Conservation (phyloP, 2,888 invertebrate genomes). For the Drosophila rellima region DNA sequence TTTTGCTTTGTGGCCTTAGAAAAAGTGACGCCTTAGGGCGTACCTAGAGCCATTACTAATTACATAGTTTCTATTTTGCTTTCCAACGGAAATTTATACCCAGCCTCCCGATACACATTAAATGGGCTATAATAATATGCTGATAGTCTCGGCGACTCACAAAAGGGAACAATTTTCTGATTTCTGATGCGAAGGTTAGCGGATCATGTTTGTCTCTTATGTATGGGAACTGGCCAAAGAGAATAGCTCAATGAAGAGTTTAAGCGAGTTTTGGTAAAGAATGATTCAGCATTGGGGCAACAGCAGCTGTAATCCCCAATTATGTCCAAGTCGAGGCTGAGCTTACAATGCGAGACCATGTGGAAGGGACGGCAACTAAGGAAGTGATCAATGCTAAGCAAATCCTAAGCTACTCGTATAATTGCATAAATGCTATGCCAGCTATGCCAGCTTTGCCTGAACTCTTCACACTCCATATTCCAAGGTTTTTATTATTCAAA, state of each 20-base stretch:
- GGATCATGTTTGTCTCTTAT: conserved; percentile 16
- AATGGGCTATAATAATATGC: conserved; percentile 53
- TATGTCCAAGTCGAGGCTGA: conserved; percentile 26
- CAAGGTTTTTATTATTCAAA: not conserved
- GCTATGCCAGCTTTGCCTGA: not conserved
- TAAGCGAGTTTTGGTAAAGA: conserved; percentile 18
- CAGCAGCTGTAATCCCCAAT: conserved; percentile 27
- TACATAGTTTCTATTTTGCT: conserved; percentile 70
- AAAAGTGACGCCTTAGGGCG: conserved; percentile 58
- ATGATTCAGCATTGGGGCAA: conserved; percentile 28
- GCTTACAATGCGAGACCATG: conserved; percentile 16
- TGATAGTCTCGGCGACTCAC: conserved; percentile 22
- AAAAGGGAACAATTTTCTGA: conserved; percentile 24
- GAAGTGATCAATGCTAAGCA: conserved; percentile 40
- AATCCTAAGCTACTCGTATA: not conserved
- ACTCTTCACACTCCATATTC: not conserved
- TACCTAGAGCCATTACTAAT: conserved; percentile 68
- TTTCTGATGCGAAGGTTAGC: conserved; percentile 38
- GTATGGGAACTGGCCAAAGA: conserved; percentile 26
- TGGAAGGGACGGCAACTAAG: conserved; percentile 21
- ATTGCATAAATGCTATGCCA: not conserved
- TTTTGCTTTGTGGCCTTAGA: conserved; percentile 39
- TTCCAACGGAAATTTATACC: conserved; percentile 62
- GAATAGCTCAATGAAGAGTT: conserved; percentile 10
- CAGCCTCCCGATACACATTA: conserved; percentile 28